phyloP scores from a whole-genome alignment of 1,140 invertebrate species.

The roundworm (Caenorhabditis elegans) region DNA sequence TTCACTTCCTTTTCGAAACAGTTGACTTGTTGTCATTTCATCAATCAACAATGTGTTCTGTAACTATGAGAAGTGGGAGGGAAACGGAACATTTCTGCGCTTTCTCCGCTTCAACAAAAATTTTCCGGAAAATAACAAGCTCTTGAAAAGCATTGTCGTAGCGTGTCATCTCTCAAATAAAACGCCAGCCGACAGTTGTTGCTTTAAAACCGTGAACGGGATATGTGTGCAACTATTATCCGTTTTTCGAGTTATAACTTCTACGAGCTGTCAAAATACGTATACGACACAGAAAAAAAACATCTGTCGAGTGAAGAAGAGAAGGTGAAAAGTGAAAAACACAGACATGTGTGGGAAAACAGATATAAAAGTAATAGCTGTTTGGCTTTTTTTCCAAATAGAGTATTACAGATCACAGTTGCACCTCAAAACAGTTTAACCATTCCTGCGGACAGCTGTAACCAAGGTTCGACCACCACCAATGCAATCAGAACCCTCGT shows the following conservation, averaged over 20 bases:
- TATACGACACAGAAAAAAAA: neutral
- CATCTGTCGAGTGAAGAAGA: neutral
- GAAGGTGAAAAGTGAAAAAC: neutral
- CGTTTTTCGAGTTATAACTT: neutral
- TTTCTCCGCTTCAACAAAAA: too few species aligned
- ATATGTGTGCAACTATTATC: neutral
- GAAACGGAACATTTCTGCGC: neutral
- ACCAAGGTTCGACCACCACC: too few species aligned
- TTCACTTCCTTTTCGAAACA: neutral
- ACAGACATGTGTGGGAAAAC: neutral
- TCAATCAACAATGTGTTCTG: slow-evolving; percentile 2
- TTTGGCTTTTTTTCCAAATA: too few species aligned
- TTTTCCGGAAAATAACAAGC: neutral
- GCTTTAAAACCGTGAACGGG: neutral
- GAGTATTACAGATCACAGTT: too few species aligned
- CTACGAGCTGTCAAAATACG: neutral
- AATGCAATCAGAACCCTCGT: too few species aligned
- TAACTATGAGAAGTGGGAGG: neutral
- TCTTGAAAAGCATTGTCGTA: neutral
- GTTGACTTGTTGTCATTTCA: slow-evolving; percentile 9
- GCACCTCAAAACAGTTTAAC: too few species aligned
- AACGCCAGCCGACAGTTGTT: slow-evolving; percentile 17
- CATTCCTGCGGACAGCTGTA: too few species aligned
- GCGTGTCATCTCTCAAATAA: neutral
- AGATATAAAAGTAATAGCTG: neutral